These are phyloP conservation scores for Araneus ventricosus DNA, from an alignment of 1,140 invertebrate species.

Conservation along the genomic window DNA sequence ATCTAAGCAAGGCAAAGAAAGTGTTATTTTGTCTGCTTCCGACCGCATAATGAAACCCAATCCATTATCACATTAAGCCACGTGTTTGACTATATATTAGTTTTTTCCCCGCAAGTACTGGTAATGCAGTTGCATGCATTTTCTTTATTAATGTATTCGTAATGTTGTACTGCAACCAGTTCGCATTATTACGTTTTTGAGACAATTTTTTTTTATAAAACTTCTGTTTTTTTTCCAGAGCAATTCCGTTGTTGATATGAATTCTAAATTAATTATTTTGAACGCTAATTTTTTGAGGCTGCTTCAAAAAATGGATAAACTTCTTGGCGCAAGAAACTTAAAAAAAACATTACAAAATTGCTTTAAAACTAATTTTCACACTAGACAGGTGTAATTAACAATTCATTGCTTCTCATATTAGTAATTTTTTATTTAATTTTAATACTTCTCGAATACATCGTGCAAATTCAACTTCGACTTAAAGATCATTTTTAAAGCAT, in stretches of 20 bases:
- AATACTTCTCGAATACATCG: too few relatives aligned
- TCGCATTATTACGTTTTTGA: not conserved
- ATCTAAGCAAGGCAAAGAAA: constrained; percentile 49
- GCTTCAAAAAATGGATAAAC: too few relatives aligned
- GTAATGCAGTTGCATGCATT: not conserved
- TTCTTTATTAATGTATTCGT: not conserved
- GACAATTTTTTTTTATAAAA: not conserved
- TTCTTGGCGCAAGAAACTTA: too few relatives aligned
- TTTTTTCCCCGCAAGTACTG: not conserved
- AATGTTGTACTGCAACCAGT: not conserved
- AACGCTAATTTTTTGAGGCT: too few relatives aligned
- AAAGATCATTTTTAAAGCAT: too few relatives aligned
- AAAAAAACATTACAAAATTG: too few relatives aligned
- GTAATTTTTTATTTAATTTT: too few relatives aligned
- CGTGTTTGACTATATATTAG: constrained; percentile 52
- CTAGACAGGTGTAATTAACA: too few relatives aligned
- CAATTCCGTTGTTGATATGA: not conserved
- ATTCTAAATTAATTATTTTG: not conserved
- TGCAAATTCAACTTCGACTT: too few relatives aligned
- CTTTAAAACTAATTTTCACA: too few relatives aligned
- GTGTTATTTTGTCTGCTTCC: constrained; percentile 56
- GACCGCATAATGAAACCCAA: constrained; percentile 51
- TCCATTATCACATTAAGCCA: constrained; percentile 63
- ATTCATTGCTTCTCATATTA: too few relatives aligned
- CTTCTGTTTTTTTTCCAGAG: not conserved